Evolutionary conservation across 1,140 invertebrate species (phyloP).

Genomic region (Euura lappo): DNA sequence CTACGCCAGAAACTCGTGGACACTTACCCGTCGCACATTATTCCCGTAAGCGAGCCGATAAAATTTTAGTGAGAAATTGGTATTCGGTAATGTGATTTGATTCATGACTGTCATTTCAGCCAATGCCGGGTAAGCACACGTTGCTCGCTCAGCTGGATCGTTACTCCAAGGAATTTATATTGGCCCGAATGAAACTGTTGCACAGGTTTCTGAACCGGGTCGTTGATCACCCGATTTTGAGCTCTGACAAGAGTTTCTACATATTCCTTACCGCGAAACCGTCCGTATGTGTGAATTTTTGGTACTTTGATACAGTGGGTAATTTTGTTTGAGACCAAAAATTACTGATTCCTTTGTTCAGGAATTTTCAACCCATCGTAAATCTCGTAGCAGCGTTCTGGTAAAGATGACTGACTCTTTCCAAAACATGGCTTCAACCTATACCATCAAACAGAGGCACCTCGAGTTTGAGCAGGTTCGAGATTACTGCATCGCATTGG

Average conservation of each 20-base stretch:
- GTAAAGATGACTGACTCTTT: slow-evolving; percentile 67
- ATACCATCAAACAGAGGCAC: slow-evolving; percentile 65
- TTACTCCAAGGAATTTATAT: slow-evolving; percentile 78
- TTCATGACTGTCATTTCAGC: slow-evolving; percentile 56
- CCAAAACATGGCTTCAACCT: slow-evolving; percentile 65
- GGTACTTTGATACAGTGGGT: neutral
- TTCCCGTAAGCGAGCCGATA: slow-evolving; percentile 64
- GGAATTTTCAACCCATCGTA: slow-evolving; percentile 72
- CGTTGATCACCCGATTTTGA: slow-evolving; percentile 74
- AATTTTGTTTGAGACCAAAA: neutral
- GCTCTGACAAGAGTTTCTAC: slow-evolving; percentile 71
- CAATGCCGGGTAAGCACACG: slow-evolving; percentile 77
- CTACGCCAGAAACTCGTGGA: slow-evolving; percentile 71
- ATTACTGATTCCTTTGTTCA: slow-evolving; percentile 41
- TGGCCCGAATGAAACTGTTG: slow-evolving; percentile 72
- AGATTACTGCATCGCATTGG: slow-evolving; percentile 68
- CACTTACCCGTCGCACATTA: slow-evolving; percentile 70
- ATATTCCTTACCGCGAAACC: slow-evolving; percentile 74
- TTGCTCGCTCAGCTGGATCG: slow-evolving; percentile 74
- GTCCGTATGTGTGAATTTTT: slow-evolving; percentile 58
- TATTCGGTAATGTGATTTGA: slow-evolving; percentile 7
- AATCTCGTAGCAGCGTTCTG: slow-evolving; percentile 65
- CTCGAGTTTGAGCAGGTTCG: slow-evolving; percentile 71
- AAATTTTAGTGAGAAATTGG: slow-evolving; percentile 2
- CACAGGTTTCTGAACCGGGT: slow-evolving; percentile 73